A percentile compares a stretch with the other conserved stretches of the same genome.
phyloP scores from a whole-genome alignment of 2,113 vertebrate species.

The Phoenicopterus ruber region DNA sequence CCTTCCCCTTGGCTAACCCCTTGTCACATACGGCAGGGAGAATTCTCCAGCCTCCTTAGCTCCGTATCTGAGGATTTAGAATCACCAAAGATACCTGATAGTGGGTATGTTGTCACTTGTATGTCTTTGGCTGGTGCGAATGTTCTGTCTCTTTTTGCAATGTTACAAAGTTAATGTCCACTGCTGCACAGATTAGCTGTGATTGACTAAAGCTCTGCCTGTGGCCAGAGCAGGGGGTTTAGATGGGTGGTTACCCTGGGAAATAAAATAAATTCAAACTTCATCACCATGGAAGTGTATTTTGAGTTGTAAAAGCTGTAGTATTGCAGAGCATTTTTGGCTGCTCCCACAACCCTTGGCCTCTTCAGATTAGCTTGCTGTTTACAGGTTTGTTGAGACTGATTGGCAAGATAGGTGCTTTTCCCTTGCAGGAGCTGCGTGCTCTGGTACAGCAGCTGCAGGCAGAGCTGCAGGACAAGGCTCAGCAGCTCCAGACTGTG shows the following conservation, averaged over 20 bases:
- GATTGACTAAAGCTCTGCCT: neutral
- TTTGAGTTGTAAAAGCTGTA: neutral
- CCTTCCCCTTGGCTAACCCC: neutral
- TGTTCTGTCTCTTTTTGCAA: neutral
- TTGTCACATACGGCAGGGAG: neutral
- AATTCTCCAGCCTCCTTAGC: neutral
- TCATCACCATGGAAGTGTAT: neutral
- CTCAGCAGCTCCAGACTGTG: constrained; percentile 72
- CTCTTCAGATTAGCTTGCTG: neutral
- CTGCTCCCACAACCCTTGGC: neutral
- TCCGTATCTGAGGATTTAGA: neutral
- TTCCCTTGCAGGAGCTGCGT: constrained; percentile 81
- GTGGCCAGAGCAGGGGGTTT: neutral
- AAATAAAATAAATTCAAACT: neutral
- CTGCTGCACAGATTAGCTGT: neutral
- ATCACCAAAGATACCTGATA: neutral
- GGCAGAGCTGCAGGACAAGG: constrained; percentile 76
- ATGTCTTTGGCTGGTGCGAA: neutral
- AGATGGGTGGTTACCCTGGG: neutral
- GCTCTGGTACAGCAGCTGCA: constrained; percentile 78
- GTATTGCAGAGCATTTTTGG: neutral
- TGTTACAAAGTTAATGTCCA: neutral
- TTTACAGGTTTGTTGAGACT: neutral
- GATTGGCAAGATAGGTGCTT: neutral
- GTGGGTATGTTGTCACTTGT: neutral